Evolutionary conservation across 1,140 invertebrate genomes (phyloP).

Genomic region (Drosophila burlai): DNA sequence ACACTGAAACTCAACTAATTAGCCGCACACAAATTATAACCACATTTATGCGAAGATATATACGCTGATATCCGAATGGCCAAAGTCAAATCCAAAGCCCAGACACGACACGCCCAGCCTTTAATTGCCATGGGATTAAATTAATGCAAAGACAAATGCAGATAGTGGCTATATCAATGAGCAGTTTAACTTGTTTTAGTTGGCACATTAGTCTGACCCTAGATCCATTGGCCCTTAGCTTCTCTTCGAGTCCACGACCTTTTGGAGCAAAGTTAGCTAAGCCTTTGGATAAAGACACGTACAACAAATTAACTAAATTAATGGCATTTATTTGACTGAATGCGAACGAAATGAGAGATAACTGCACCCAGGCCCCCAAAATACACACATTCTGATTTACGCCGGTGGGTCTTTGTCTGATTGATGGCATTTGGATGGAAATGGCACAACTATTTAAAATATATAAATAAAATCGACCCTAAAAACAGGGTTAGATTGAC

Average conservation of each 20-base stretch:
- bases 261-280: slow-evolving; percentile 23
- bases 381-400: slow-evolving; percentile 21
- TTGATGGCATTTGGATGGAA: background rate
- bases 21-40: slow-evolving; percentile 59
- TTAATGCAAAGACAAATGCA: slow-evolving; percentile 64
- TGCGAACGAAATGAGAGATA: slow-evolving; percentile 41
- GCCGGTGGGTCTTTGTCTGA: background rate
- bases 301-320: slow-evolving; percentile 69
- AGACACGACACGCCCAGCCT: slow-evolving; percentile 37
- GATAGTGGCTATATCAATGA: slow-evolving; percentile 54
- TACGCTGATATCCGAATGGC: slow-evolving; percentile 21
- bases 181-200: slow-evolving; percentile 30
- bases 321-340: slow-evolving; percentile 50
- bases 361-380: background rate
- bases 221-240: background rate
- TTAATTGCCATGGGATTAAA: slow-evolving; percentile 63
- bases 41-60: slow-evolving; percentile 47
- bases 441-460: background rate
- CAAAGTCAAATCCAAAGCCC: slow-evolving; percentile 10
- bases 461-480: background rate
- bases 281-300: slow-evolving; percentile 49
- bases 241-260: background rate
- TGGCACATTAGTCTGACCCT: slow-evolving; percentile 11
- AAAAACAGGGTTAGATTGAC: too few species aligned
- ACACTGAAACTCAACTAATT: slow-evolving; percentile 58